A percentile compares a stretch with the other conserved stretches of the same genome.
Conservation (phyloP, 2,797 vertebrate species). For the Danio choprae region DNA sequence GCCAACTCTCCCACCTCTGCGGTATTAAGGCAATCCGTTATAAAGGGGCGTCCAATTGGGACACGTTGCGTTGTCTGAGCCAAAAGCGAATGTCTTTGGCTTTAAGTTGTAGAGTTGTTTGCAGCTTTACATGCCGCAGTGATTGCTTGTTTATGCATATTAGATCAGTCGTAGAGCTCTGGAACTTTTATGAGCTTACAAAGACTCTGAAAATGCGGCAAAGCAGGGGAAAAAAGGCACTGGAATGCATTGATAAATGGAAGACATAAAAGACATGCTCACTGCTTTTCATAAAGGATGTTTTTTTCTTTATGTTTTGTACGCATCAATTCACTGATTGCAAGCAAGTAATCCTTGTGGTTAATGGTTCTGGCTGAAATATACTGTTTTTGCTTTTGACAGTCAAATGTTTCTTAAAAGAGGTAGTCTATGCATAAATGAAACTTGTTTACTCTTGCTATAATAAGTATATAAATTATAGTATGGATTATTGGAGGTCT, state of each 20-base stretch:
- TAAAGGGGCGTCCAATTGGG: slow-evolving; percentile 46
- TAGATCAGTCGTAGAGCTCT: slow-evolving; percentile 14
- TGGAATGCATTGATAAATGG: slow-evolving; percentile 52
- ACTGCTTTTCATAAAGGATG: slow-evolving; percentile 28
- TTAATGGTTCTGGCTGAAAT: background rate
- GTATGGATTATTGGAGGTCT: background rate
- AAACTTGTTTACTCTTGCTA: background rate
- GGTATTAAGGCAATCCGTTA: slow-evolving; percentile 72
- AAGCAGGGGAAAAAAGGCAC: slow-evolving; percentile 40
- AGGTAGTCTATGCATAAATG: background rate
- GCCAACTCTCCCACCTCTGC: slow-evolving; percentile 64
- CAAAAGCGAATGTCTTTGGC: slow-evolving; percentile 43
- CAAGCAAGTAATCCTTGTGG: slow-evolving; percentile 1
- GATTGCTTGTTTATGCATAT: slow-evolving; percentile 48
- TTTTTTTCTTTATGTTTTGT: slow-evolving; percentile 25
- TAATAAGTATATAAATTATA: too few species aligned
- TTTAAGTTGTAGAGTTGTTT: slow-evolving; percentile 41
- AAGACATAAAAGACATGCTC: slow-evolving; percentile 43
- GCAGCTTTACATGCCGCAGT: background rate
- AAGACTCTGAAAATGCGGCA: slow-evolving; percentile 24
- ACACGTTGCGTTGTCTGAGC: slow-evolving; percentile 36
- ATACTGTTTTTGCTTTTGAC: background rate
- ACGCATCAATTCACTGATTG: slow-evolving; percentile 24
- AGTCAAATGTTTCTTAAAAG: background rate
- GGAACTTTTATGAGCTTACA: slow-evolving; percentile 40